Conservation (phyloP, 2,888 invertebrate species). For the Rhopalosiphum nymphaeae region DNA sequence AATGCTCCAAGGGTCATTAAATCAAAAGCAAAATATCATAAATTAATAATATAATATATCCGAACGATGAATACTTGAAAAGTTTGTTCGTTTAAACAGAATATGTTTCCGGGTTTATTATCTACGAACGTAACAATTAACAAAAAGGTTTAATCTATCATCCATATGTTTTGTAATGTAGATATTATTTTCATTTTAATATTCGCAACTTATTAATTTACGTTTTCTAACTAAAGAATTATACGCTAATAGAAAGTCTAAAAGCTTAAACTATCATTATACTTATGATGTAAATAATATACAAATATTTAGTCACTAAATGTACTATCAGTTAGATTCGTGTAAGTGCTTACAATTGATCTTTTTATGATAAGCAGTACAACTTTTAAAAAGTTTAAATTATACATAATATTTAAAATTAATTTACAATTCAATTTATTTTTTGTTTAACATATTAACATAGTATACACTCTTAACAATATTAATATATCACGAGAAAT, state of each 20-base stretch:
- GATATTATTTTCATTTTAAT: neutral
- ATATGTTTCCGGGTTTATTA: neutral
- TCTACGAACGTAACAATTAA: neutral
- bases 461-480: too few species aligned
- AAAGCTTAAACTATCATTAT: neutral
- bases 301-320: neutral
- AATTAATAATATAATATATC: neutral
- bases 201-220: neutral
- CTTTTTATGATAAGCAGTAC: neutral
- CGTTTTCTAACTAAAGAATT: neutral
- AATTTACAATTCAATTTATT: neutral
- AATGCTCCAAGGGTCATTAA: neutral
- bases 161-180: neutral
- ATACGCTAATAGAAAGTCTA: neutral
- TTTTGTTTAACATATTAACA: neutral
- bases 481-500: neutral
- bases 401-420: neutral
- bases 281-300: neutral
- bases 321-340: neutral
- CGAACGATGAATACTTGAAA: neutral
- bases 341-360: neutral
- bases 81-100: neutral
- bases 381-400: neutral
- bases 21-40: neutral
- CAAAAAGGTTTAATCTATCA: neutral